phyloP scores from a whole-genome alignment of 64 coral and sea anemone species.

The Astreopora myriophthalma region DNA sequence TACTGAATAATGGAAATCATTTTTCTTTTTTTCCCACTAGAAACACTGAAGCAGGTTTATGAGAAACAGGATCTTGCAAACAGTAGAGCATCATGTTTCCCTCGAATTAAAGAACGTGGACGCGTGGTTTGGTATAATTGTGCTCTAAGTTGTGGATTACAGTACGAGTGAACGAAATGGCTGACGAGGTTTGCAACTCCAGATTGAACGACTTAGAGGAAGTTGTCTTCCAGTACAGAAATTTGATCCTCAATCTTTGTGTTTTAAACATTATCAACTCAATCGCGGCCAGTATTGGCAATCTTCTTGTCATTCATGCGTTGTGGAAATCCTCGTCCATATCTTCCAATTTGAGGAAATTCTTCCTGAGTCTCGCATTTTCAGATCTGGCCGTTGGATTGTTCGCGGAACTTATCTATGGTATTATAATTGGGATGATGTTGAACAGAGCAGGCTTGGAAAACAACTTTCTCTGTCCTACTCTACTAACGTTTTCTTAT shows the following conservation, averaged over 20 bases:
- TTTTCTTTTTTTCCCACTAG: too few species aligned
- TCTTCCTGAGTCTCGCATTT: conserved; percentile 14
- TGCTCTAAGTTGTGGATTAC: too few species aligned
- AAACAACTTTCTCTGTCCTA: background rate
- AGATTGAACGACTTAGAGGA: background rate
- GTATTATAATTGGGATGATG: background rate
- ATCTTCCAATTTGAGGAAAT: too few species aligned
- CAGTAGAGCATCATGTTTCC: too few species aligned
- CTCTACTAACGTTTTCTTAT: background rate
- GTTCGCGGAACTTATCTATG: background rate
- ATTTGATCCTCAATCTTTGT: background rate
- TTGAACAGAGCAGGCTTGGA: background rate
- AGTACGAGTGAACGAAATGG: too few species aligned
- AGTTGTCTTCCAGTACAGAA: background rate
- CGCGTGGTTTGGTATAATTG: too few species aligned
- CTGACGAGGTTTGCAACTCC: background rate
- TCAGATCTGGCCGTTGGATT: conserved; percentile 35
- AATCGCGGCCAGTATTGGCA: background rate
- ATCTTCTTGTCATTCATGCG: background rate
- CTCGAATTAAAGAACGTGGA: too few species aligned
- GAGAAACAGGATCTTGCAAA: too few species aligned
- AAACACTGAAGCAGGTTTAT: too few species aligned
- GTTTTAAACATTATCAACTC: background rate
- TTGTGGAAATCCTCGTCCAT: background rate
- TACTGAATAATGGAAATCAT: too few species aligned